Evolutionary conservation across 2,797 vertebrate genomes (phyloP).

Genomic region (Pseudochirops cupreus): DNA sequence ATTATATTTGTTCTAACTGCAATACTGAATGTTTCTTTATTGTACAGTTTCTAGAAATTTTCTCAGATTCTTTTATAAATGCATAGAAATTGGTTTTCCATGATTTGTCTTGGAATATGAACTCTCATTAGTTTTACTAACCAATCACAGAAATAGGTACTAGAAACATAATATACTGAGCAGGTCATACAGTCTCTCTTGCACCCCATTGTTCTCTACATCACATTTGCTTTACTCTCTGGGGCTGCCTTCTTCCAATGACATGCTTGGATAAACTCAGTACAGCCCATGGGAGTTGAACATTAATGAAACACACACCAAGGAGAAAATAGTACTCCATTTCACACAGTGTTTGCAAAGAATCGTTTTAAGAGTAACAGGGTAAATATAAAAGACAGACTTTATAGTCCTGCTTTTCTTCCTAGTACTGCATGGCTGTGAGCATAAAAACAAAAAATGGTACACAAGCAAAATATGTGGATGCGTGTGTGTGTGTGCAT

Average conservation of each 20-base stretch:
- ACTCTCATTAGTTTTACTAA: slow-evolving; percentile 73
- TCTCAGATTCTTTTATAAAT: slow-evolving; percentile 47
- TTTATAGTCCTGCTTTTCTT: background rate
- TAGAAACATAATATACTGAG: slow-evolving; percentile 71
- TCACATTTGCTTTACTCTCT: slow-evolving; percentile 72
- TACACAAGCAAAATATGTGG: background rate
- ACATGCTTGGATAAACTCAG: slow-evolving; percentile 64
- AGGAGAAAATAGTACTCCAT: slow-evolving; percentile 57
- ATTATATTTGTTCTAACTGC: background rate
- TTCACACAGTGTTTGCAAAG: slow-evolving; percentile 47
- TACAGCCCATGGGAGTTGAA: slow-evolving; percentile 61
- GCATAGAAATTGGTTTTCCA: slow-evolving; percentile 32
- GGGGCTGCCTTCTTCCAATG: slow-evolving; percentile 72
- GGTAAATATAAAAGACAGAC: slow-evolving; percentile 8
- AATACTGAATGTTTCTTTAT: background rate
- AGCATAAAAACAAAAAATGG: background rate
- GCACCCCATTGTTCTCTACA: slow-evolving; percentile 54
- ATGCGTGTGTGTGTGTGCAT: background rate
- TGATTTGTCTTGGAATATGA: slow-evolving; percentile 65
- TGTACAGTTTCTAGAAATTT: slow-evolving; percentile 19
- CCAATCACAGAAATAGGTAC: slow-evolving; percentile 69
- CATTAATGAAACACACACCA: slow-evolving; percentile 73
- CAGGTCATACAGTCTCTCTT: slow-evolving; percentile 60
- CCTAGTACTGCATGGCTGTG: background rate
- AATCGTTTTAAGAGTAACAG: slow-evolving; percentile 54